These are phyloP conservation scores for Amyelois transitella DNA, from an alignment of 1,140 invertebrate species.

Conservation along the genomic window DNA sequence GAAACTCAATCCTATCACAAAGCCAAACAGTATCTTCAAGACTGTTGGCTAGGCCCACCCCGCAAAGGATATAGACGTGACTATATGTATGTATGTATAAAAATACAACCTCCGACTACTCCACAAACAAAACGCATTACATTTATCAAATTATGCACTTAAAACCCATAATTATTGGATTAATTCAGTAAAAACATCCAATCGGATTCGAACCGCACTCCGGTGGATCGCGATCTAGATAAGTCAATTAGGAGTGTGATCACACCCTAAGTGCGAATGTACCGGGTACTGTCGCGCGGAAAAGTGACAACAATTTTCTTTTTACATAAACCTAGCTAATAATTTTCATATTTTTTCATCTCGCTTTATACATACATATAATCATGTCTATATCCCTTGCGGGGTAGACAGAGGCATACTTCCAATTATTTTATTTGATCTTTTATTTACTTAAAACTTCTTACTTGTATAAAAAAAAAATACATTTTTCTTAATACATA, in stretches of 20 bases:
- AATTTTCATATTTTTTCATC: neutral
- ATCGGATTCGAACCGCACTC: conserved; percentile 37
- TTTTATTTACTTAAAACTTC: too few species aligned
- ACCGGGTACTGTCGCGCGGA: conserved; percentile 16
- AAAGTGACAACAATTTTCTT: conserved; percentile 10
- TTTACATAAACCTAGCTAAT: neutral
- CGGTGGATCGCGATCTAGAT: conserved; percentile 36
- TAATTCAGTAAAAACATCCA: conserved; percentile 24
- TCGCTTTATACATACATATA: too few species aligned
- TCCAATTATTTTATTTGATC: too few species aligned
- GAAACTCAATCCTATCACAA: too few species aligned
- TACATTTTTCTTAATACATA: too few species aligned
- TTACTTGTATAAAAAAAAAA: too few species aligned
- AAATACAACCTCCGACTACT: neutral
- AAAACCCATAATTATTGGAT: conserved; percentile 9
- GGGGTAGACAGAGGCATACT: too few species aligned
- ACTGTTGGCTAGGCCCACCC: too few species aligned
- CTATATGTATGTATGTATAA: neutral
- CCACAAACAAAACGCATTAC: neutral
- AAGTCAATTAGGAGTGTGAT: conserved; percentile 59
- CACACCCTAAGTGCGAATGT: conserved; percentile 44
- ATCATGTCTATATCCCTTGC: too few species aligned
- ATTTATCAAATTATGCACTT: neutral
- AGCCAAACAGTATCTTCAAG: too few species aligned
- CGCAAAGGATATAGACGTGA: too few species aligned